Base-by-base conservation (phyloP, 1,140 invertebrate species). In the Megalonaias nervosa region DNA sequence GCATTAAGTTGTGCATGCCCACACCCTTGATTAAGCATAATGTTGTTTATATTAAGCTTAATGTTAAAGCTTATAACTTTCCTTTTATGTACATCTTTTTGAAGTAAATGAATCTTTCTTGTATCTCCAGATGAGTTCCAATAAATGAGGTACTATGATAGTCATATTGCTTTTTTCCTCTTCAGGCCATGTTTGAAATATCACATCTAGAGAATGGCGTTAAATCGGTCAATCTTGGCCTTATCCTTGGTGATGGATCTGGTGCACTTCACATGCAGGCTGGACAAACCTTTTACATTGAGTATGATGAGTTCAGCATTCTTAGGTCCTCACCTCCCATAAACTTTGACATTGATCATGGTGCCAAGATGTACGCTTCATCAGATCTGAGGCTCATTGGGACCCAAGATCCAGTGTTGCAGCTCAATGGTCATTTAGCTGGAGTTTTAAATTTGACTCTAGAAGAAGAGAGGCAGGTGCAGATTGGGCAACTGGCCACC, bases 391-490 rank as follows among this genome's bases (percentile, higher is more conserved):
- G 83, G 59, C 38, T 87, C 11, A 78, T 87, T 71, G 86, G 86
- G 15, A 55, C 15, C 21, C 71, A 75, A 15, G 17, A 26, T 3
- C 85, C 85, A n/a, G 80, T 77, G 16, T n/a, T 72, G 48, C 60
- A 76, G 12, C 71, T 82, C 17, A 71, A 81, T 66, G 86, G 86
- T 17, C 83, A 84, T 60, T 60, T 87, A 31, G 77, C 78, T 61
- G 86, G 86, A 48, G 83, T 86, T 56, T 80, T 84, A 75, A 87
- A 87, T 67, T 67, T 87, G 56, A 87, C 85, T 1, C 56, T 87
- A 64, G 86, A 84, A 57, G 80, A 81, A 57, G 78, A 68, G 1
- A 74, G 76, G 21, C 55, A 56, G 38, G 61, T 86, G 56, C 66
- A 72, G 56, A 79, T 86, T 11, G 82, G 77, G 12, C 60, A 67